phyloP scores from a whole-genome alignment of 2,888 invertebrate species.

The Pristionchus japonicus region DNA sequence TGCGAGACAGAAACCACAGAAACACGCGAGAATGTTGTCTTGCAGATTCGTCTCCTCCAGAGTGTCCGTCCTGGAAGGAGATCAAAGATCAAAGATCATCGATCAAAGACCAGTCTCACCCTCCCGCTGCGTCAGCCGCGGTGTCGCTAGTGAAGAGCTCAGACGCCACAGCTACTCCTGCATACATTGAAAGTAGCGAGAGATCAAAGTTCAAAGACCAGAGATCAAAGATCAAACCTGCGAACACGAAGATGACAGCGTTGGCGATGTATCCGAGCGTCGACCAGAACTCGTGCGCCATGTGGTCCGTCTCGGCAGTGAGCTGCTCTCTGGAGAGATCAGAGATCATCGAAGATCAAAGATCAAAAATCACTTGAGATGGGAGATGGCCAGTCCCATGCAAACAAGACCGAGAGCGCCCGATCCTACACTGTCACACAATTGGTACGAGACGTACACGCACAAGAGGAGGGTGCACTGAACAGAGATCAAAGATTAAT shows the following conservation, averaged over 20 bases:
- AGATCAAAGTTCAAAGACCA: not conserved
- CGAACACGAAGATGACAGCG: constrained; percentile 81
- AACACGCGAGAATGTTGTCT: not conserved
- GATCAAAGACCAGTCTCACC: not conserved
- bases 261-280: constrained; percentile 78
- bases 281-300: constrained; percentile 77
- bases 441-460: constrained; percentile 33
- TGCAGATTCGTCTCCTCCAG: not conserved
- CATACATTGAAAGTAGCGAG: not conserved
- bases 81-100: not conserved
- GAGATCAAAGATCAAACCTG: constrained; percentile 75
- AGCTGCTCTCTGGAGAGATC: constrained; percentile 46
- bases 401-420: constrained; percentile 38
- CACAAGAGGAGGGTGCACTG: constrained; percentile 5
- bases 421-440: constrained; percentile 30
- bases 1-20: not conserved
- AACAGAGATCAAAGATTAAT: constrained; percentile 25
- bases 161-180: constrained; percentile 17
- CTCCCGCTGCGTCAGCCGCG: not conserved
- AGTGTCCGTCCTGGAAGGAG: not conserved
- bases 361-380: constrained; percentile 25
- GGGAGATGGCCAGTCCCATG: constrained; percentile 37
- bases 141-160: constrained; percentile 12
- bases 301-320: constrained; percentile 76
- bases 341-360: not conserved